A percentile compares a stretch with the other conserved stretches of the same genome.
Evolutionary conservation across 2,797 vertebrate genomes (phyloP).

Genomic region (Sebastes minor): DNA sequence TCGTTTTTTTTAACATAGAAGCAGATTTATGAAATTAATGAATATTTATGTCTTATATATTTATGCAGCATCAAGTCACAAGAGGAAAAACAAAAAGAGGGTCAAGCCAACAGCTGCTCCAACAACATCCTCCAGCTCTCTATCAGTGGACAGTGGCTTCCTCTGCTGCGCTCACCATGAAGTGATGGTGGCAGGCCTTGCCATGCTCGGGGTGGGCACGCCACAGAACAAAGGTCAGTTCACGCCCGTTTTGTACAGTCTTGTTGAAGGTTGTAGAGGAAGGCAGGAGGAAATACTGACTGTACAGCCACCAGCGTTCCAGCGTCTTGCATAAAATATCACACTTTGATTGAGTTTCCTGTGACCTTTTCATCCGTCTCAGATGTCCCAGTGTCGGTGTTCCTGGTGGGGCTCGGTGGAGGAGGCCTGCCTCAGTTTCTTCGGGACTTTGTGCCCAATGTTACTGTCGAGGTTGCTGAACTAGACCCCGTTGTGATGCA

Average conservation of each 20-base stretch:
- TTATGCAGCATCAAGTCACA: conserved; percentile 79
- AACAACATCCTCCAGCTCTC: conserved; percentile 30
- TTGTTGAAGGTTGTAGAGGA: not conserved
- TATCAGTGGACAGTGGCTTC: conserved; percentile 87
- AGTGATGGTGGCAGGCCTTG: conserved; percentile 92
- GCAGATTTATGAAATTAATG: not conserved
- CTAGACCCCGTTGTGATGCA: conserved; percentile 90
- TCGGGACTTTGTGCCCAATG: conserved; percentile 87
- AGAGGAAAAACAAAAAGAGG: conserved; percentile 85
- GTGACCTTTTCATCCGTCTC: not conserved
- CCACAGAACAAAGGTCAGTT: conserved; percentile 79
- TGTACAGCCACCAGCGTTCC: not conserved
- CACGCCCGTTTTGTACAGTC: not conserved
- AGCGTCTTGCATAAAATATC: not conserved
- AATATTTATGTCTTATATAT: conserved; percentile 6
- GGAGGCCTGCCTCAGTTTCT: conserved; percentile 94
- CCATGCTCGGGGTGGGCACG: conserved; percentile 81
- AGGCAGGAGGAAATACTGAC: not conserved
- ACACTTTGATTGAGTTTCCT: not conserved
- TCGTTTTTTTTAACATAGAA: not conserved
- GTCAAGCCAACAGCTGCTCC: conserved; percentile 58
- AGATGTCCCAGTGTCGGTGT: conserved; percentile 82
- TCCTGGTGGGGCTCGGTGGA: conserved; percentile 93
- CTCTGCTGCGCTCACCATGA: conserved; percentile 96
- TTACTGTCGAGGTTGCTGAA: conserved; percentile 87